Evolutionary conservation across 2,888 invertebrate genomes (phyloP), one percentile per base, ranked within the genome.

Genomic region (Dasysyrphus albostriatus): DNA sequence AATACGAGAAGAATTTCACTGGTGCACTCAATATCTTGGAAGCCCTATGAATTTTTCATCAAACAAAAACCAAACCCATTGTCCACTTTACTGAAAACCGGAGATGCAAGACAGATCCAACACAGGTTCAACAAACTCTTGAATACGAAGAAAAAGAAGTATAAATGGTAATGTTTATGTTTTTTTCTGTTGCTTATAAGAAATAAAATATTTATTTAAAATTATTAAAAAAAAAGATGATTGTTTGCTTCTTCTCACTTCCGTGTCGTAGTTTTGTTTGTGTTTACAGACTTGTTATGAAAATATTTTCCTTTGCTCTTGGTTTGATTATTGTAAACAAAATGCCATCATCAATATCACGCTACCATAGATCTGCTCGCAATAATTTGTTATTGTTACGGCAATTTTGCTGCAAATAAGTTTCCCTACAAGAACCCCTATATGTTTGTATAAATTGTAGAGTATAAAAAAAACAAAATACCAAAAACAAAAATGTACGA

Each of bases 211-310:
- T 39, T 39, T 44, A 44, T 16, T 44, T 5, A n/a, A 7, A 44
- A n/a, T 7, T 39, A 10, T 24, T 12, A n/a, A 44, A n/a, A 16
- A 44, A n/a, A 7, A 47, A n/a, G n/a, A 42, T 12, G 12, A 42
- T 14, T 42, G 44, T 44, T 16, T 47, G 47, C 8, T 47, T 16
- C 16, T n/a, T 47, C 47, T 16, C 29, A 54, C 29, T 54, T 54
- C 54, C 54, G 54, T 32, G 54, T 54, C n/a, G 14, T n/a, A 14
- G 29, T 16, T 32, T 14, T 54, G 7, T 32, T 29, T 54, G 8
- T 51, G 29, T 54, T 54, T 54, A 32, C 54, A 32, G 54, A n/a
- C 29, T 54, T 54, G 54, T 54, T 54, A 54, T 54, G 29, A 29
- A 54, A 54, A 54, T n/a, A 54, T 54, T 32, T 29, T 32, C 29